A percentile compares a stretch with the other conserved stretches of the same genome.
phyloP scores from a whole-genome alignment of 1,140 invertebrate species.

The Zelostemma sp. region DNA sequence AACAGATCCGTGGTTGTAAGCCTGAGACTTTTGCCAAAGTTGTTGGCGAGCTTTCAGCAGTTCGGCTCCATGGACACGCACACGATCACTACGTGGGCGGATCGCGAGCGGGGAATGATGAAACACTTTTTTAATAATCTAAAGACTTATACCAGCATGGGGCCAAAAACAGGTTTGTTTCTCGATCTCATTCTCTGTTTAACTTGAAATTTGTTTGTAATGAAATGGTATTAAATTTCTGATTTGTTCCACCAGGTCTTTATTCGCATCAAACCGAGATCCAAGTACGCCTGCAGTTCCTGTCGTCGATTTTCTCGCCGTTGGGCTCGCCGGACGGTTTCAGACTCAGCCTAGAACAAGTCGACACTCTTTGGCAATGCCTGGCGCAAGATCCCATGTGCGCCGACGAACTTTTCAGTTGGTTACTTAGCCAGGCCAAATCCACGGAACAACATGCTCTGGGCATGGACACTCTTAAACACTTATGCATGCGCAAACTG shows the following conservation, averaged over 20 bases:
- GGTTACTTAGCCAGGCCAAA: conserved; percentile 91
- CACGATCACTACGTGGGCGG: conserved; percentile 89
- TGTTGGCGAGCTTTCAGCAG: conserved; percentile 93
- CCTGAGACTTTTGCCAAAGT: conserved; percentile 86
- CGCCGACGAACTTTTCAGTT: conserved; percentile 91
- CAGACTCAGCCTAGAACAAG: conserved; percentile 88
- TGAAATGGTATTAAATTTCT: no score
- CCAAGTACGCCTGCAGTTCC: conserved; percentile 90
- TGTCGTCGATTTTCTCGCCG: conserved; percentile 92
- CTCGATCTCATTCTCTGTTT: no score
- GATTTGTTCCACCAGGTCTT: conserved; percentile 52
- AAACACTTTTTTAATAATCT: conserved; percentile 91
- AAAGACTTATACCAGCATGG: conserved; percentile 73
- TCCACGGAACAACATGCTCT: conserved; percentile 92
- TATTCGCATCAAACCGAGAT: conserved; percentile 92
- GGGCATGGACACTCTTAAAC: conserved; percentile 85
- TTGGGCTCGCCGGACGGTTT: conserved; percentile 90
- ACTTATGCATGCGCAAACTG: conserved; percentile 90
- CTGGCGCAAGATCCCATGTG: conserved; percentile 86
- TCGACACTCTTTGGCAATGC: conserved; percentile 92
- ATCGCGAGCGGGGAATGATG: conserved; percentile 92
- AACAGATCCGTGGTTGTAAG: conserved; percentile 92
- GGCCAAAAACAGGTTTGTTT: conserved; percentile 53
- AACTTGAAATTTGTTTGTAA: no score
- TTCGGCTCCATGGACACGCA: conserved; percentile 86